Evolutionary conservation across 2,797 vertebrate genomes (phyloP), one percentile per base, ranked within the genome.

Genomic region (Galaxias olidus): DNA sequence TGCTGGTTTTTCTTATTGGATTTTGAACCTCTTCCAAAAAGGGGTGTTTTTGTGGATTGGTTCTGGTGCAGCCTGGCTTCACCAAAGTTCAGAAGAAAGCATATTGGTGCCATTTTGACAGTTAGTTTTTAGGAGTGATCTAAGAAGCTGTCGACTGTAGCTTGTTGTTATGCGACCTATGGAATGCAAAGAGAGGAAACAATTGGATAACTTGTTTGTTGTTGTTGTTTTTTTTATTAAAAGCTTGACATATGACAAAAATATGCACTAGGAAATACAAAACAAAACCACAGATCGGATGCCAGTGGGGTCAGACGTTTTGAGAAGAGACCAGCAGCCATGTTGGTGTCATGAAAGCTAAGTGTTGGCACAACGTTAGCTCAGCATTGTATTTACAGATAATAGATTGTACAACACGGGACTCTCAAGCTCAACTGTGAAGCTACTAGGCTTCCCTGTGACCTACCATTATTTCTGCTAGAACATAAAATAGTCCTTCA

Each of bases 101-200:
- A 68, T 65, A 50, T 64, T 69, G 65, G 63, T 62, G 77, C 68
- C 67, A 74, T 75, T 92, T 87, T 90, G 74, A 91, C 70, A 79
- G 71, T 75, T 64, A 68, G 17, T 66, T 77, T 84, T 76, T 71
- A 74, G 61, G 73, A 30, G 75, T 9, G 50, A 20, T 91, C 94
- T 96, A 98, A 92, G 94, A 96, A 89, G 94, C 91, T 91, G 95
- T 91, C 88, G 96, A 96, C 88, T 97, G 95, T 86, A 97, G 94
- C 91, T 96, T 98, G 96, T 98, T 98, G 95, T 96, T 97, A 94
- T 97, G 95, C 89, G 96, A 98, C 95, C 96, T 98, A 93, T 85
- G 93, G 93, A 95, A 82, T 90, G 90, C 87, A 87, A 73, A 90
- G 74, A 90, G 81, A 87, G 80, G 74, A 90, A 91, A 93, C 86